Conservation (phyloP, 2,797 vertebrate genomes). For the Chiropotes sagulatus region DNA sequence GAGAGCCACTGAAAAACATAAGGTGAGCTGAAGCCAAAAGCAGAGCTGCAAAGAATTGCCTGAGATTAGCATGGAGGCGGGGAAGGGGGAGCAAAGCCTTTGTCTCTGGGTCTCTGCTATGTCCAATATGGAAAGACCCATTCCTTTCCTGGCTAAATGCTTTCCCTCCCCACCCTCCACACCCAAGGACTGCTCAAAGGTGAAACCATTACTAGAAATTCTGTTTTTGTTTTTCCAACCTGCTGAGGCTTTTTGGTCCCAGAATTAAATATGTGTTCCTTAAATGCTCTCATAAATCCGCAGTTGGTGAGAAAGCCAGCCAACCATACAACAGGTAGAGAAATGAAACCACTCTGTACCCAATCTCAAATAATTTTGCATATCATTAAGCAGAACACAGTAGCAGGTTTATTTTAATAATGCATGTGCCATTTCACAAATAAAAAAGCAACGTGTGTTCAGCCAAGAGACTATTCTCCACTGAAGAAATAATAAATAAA, state of each 20-base stretch:
- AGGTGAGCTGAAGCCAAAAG: conserved; percentile 49
- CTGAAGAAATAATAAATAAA: conserved; percentile 88
- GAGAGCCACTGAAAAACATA: not conserved
- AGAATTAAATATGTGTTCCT: conserved; percentile 81
- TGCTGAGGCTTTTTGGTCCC: conserved; percentile 74
- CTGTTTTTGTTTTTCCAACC: conserved; percentile 73
- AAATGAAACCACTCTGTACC: conserved; percentile 82
- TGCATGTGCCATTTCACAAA: conserved; percentile 87
- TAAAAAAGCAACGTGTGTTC: conserved; percentile 85
- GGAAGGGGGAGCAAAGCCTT: not conserved
- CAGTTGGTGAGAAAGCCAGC: conserved; percentile 71
- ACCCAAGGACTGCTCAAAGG: conserved; percentile 55
- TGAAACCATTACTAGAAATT: conserved; percentile 63
- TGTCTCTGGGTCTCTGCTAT: not conserved
- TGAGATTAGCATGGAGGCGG: conserved; percentile 49
- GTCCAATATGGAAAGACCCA: not conserved
- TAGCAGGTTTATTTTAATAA: conserved; percentile 86
- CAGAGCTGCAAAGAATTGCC: conserved; percentile 62
- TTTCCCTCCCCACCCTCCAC: not conserved
- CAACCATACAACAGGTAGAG: conserved; percentile 81
- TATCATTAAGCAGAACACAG: conserved; percentile 85
- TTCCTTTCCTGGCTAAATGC: conserved; percentile 7
- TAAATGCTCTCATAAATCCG: conserved; percentile 82
- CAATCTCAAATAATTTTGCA: conserved; percentile 86
- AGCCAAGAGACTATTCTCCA: conserved; percentile 82